Conservation (phyloP, 2,888 invertebrate genomes). For the Monopis laevigella region DNA sequence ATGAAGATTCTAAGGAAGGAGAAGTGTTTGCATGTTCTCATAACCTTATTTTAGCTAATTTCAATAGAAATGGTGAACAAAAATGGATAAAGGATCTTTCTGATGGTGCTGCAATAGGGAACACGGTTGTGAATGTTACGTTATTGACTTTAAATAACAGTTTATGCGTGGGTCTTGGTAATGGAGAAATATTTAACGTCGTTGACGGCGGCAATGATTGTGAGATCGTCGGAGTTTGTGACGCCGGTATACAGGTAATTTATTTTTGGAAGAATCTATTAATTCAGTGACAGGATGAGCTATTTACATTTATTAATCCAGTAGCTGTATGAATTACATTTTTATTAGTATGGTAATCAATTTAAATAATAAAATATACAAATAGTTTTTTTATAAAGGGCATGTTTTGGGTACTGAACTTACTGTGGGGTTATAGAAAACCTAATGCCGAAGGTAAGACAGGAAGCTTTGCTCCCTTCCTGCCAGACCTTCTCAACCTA, state of each 20-base stretch:
- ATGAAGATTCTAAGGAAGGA: slow-evolving; percentile 33
- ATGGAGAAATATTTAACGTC: slow-evolving; percentile 48
- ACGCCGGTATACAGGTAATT: slow-evolving; percentile 41
- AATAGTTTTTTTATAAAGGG: too few species aligned
- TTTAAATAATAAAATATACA: too few species aligned
- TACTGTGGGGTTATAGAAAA: too few species aligned
- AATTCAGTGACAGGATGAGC: not conserved
- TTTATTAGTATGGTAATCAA: too few species aligned
- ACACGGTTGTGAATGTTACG: slow-evolving; percentile 49
- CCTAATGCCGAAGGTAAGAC: too few species aligned
- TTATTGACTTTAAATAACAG: slow-evolving; percentile 40
- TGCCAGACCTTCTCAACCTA: too few species aligned
- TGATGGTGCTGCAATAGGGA: slow-evolving; percentile 40
- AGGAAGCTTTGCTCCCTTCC: too few species aligned
- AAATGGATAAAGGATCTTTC: slow-evolving; percentile 42
- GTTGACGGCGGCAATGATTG: slow-evolving; percentile 29
- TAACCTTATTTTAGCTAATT: slow-evolving; percentile 42
- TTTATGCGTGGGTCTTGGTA: slow-evolving; percentile 41
- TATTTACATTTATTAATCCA: too few species aligned
- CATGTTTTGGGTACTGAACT: too few species aligned
- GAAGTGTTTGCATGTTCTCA: slow-evolving; percentile 43
- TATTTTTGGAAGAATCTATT: slow-evolving; percentile 3
- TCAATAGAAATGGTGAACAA: slow-evolving; percentile 32
- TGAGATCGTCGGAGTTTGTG: slow-evolving; percentile 41
- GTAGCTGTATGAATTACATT: too few species aligned